phyloP scores from a whole-genome alignment of 2,113 vertebrate genomes.

The Aplodontia rufa region DNA sequence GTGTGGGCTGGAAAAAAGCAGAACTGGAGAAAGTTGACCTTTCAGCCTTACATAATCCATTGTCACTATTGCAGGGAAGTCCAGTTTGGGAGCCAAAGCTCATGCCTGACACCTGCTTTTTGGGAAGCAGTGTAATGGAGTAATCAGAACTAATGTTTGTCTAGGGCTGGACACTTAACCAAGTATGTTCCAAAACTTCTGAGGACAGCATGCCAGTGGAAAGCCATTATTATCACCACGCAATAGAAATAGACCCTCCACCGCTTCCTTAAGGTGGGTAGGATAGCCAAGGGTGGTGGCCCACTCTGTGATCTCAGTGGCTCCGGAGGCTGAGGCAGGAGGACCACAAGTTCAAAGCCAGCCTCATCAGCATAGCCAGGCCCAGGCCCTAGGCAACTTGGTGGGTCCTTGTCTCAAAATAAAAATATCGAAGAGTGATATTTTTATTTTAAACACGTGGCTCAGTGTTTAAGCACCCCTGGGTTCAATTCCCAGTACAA shows the following conservation, averaged over 20 bases:
- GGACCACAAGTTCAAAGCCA: no score
- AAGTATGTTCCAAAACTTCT: background rate
- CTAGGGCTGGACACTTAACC: background rate
- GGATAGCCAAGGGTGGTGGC: no score
- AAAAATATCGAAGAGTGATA: no score
- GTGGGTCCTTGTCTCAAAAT: no score
- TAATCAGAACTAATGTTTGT: conserved; percentile 56
- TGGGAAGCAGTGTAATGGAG: conserved; percentile 24
- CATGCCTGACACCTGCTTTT: conserved; percentile 50
- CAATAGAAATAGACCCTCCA: background rate
- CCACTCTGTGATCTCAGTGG: no score
- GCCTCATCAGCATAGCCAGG: no score
- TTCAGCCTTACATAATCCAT: conserved; percentile 67
- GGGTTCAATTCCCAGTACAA: no score
- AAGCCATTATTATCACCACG: background rate
- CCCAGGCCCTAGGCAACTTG: no score
- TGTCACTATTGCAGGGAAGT: background rate
- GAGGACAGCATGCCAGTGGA: background rate
- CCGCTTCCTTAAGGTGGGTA: background rate
- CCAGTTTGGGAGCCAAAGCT: background rate
- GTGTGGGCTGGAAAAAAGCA: conserved; percentile 49
- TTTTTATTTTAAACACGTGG: no score
- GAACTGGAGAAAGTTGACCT: conserved; percentile 58
- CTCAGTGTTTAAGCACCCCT: no score
- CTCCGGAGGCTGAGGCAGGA: no score